Evolutionary conservation across 2,113 vertebrate species (phyloP), one percentile per base, ranked within the genome.

Genomic region (Origma solitaria): DNA sequence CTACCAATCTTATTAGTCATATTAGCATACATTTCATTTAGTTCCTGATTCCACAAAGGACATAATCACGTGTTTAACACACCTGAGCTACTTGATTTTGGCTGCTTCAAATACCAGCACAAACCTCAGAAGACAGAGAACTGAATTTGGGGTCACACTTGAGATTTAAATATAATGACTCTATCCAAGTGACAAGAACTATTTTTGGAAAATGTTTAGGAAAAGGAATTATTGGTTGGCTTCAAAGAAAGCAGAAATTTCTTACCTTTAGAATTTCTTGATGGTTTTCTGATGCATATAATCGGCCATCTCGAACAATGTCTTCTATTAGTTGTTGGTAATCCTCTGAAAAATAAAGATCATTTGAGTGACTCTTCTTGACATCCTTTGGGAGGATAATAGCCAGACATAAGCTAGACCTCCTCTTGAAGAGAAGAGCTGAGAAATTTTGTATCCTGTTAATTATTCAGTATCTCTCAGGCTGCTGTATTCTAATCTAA

Each of bases 241-340:
- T 30, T 78, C 23, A 73, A 25, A 56, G 58, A 86, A 85, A 91
- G 70, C 21, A 92, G 56, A 50, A 45, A 64, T 81, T 81, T 96
- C 95, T 50, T 92, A 99, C 99, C 98, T 99, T 99, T 92, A 99
- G 92, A 85, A 99, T 99, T 88, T 99, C 99, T 96, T 99, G 99
- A 96, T 99, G 99, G 84, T 99, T 99, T 97, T 99, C 99, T 2
- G 99, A 99, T 91, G 99, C 99, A 1, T 99, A 99, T 75, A 99
- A 98, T 58, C 99, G 97, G 15, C 99, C 99, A 2, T 99, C 99
- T 19, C 99, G 97, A 65, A 99, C 99, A 45, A 99, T 99, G 68
- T 99, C 99, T 95, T 99, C 99, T 96, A 99, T 99, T 66, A 99
- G 95, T 81, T 99, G 99, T 96, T 99, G 99, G 96, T 99, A 99